These are phyloP conservation scores for Caenorhabditis afra DNA, from an alignment of 2,888 invertebrate species.

Conservation along the genomic window DNA sequence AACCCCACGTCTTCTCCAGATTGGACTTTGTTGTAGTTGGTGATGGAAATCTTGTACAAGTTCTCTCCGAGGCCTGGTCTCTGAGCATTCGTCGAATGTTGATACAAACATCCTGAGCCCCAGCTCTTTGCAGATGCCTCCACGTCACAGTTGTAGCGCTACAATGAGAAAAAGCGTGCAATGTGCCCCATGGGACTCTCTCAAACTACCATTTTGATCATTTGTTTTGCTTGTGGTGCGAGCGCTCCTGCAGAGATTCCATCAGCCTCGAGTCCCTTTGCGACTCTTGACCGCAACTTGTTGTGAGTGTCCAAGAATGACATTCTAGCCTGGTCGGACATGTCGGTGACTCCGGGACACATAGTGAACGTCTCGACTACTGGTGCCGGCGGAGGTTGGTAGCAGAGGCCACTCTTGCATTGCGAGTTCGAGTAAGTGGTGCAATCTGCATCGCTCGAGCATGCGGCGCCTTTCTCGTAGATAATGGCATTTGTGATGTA, in stretches of 20 bases:
- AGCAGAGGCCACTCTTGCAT: constrained; percentile 61
- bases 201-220: constrained; percentile 37
- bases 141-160: constrained; percentile 55
- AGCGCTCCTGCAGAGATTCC: constrained; percentile 51
- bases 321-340: constrained; percentile 46
- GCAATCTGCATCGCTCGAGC: constrained; percentile 52
- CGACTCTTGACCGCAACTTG: constrained; percentile 45
- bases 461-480: constrained; percentile 61
- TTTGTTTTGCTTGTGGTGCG: constrained; percentile 56
- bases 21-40: constrained; percentile 38
- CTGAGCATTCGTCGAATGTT: constrained; percentile 50
- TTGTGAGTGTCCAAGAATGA: constrained; percentile 50
- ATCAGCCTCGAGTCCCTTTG: constrained; percentile 58
- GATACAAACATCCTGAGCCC: constrained; percentile 57
- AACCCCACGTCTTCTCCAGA: constrained; percentile 37
- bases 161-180: constrained; percentile 1
- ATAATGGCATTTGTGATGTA: constrained; percentile 54
- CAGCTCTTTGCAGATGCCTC: constrained; percentile 63
- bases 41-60: constrained; percentile 52
- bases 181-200: background rate
- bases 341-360: constrained; percentile 48
- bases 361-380: constrained; percentile 50
- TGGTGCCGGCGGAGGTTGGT: constrained; percentile 30
- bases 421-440: constrained; percentile 46
- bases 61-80: constrained; percentile 63